These are phyloP conservation scores for Antitype chi DNA, from an alignment of 2,888 invertebrate species.

Conservation along the genomic window DNA sequence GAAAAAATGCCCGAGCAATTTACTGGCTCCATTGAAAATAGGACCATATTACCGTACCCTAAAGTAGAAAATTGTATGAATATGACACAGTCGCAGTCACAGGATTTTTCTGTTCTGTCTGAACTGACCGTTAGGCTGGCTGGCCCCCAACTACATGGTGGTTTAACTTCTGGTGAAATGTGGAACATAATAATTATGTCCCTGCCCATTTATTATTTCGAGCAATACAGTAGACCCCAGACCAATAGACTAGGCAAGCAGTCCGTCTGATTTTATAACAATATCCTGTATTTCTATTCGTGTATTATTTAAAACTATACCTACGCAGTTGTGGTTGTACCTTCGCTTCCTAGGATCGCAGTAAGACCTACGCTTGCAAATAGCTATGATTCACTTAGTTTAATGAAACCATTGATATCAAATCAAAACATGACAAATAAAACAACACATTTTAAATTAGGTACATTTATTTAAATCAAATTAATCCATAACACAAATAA, in stretches of 20 bases:
- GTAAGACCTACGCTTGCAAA: too few relatives aligned
- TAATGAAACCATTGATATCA: neutral
- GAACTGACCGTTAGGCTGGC: too few relatives aligned
- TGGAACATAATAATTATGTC: too few relatives aligned
- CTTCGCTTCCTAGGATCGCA: neutral
- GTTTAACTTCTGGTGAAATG: too few relatives aligned
- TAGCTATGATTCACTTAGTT: neutral
- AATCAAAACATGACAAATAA: neutral
- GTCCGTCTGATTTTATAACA: neutral
- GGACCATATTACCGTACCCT: too few relatives aligned
- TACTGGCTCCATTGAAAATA: too few relatives aligned
- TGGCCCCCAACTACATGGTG: too few relatives aligned
- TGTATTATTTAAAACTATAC: neutral
- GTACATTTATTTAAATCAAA: slow-evolving; percentile 22
- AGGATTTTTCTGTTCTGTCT: too few relatives aligned
- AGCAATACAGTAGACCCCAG: too few relatives aligned
- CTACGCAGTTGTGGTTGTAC: neutral
- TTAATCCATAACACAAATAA: slow-evolving; percentile 12
- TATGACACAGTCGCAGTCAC: too few relatives aligned
- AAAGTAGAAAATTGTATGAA: too few relatives aligned
- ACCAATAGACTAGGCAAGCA: neutral
- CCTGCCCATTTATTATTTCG: neutral
- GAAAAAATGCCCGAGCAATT: too few relatives aligned
- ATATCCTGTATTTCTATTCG: neutral
- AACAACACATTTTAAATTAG: neutral